Conservation (phyloP, 2,888 invertebrate genomes). For the Lepidocyrtoides sp. region DNA sequence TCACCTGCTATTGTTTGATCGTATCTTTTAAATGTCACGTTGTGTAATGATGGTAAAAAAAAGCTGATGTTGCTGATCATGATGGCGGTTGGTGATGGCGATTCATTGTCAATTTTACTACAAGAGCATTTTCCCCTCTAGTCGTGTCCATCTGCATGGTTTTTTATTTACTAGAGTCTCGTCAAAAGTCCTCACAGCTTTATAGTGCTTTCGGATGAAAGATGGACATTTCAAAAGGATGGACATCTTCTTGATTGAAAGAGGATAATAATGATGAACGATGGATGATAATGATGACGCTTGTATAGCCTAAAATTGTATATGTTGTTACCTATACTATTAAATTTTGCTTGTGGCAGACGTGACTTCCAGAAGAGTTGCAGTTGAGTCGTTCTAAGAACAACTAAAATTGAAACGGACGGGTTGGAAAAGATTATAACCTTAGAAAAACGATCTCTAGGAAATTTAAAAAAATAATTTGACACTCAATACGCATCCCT, state of each 20-base stretch:
- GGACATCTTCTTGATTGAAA: not conserved
- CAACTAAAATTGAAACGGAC: not conserved
- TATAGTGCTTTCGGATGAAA: not conserved
- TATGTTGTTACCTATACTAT: not conserved
- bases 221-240: not conserved
- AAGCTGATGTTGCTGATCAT: too few species aligned
- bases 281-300: not conserved
- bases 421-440: slow-evolving; percentile 13
- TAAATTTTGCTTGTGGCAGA: not conserved
- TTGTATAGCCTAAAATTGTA: not conserved
- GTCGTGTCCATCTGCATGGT: not conserved
- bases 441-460: not conserved
- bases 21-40: slow-evolving; percentile 26
- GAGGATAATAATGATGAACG: not conserved
- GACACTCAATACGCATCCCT: not conserved
- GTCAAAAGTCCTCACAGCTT: not conserved
- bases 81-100: not conserved
- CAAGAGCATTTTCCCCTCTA: not conserved
- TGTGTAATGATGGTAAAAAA: slow-evolving; percentile 11
- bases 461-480: not conserved
- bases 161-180: not conserved
- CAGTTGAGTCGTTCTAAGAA: not conserved
- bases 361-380: not conserved
- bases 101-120: not conserved
- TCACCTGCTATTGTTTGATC: slow-evolving; percentile 9